Evolutionary conservation across 2,888 invertebrate species (phyloP), one percentile per base, ranked within the genome.

Genomic region (Eupsilia transversa): DNA sequence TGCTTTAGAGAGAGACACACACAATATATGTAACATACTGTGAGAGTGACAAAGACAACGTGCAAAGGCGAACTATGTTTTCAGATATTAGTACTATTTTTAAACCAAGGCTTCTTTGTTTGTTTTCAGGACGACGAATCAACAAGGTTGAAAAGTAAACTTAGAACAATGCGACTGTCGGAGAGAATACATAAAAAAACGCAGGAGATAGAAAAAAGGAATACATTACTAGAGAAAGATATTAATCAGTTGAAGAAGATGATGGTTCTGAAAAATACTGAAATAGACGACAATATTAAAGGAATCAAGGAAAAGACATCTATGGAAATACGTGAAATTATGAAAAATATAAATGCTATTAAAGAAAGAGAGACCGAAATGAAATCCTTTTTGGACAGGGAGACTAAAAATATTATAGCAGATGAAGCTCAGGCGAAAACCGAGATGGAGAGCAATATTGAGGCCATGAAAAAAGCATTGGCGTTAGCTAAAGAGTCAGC

Each of bases 61-160:
- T 43, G 17, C 17, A 43, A 43, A 43, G 17, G 17, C 17, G 1
- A 43, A 17, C 17, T 43, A 17, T 46, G 46, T 2, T 20, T 23
- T 46, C 46, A 46, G 46, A 23, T 23, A 46, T 46, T 20, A 46
- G 9, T 7, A 46, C 7, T 4, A n/a, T 41, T 30, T 30, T 33
- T 33, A 30, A 49, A 70, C 23, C 0, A 17, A 52, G 17, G 10
- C 12, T 38, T 71, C 14, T 30, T 20, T 33, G 2, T 43, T 71
- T 43, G 33, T 71, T 72, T 6, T n/a, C n/a, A 72, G 72, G 54
- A 72, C 41, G 33, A 20, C 20, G 6, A 33, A 72, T 33, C 71
- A 14, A n/a, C 41, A 9, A 33, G 9, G n/a, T 35, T 70, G 27
- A 71, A 72, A 72, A 20, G 10, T 30, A 67, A 49, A 27, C 68